Conservation (phyloP, 2,113 vertebrate species). For the Mesembrinibis cayennensis region DNA sequence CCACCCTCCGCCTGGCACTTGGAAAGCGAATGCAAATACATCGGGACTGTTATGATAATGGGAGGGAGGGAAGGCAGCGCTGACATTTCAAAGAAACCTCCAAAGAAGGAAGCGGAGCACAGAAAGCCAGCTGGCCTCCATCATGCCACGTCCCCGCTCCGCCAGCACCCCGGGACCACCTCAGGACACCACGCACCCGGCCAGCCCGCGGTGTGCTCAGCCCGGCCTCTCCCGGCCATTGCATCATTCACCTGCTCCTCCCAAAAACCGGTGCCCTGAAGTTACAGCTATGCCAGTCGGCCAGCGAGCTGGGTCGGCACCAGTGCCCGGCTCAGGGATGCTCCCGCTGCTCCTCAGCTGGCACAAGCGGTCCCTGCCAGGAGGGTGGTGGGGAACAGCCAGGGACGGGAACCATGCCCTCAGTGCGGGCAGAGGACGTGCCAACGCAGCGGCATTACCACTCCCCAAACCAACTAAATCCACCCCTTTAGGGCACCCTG, state of each 20-base stretch:
- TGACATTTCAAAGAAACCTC: constrained; percentile 25
- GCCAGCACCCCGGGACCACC: background rate
- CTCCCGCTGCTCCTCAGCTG: rapidly evolving
- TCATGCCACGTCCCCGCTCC: background rate
- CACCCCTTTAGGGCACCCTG: background rate
- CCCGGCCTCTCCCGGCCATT: background rate
- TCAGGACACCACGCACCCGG: background rate
- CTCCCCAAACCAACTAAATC: background rate
- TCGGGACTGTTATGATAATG: background rate
- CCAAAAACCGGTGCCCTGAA: background rate
- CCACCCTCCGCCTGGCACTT: background rate
- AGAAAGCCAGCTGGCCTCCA: background rate
- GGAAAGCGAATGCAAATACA: background rate
- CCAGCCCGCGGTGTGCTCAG: background rate
- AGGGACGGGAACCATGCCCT: background rate
- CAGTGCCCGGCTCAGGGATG: background rate
- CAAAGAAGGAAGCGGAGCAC: constrained; percentile 56
- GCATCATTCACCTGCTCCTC: background rate
- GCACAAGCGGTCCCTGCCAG: background rate
- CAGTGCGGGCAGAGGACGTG: background rate
- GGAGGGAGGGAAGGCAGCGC: background rate
- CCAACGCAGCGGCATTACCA: rapidly evolving
- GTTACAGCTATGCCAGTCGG: background rate
- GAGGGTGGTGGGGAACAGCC: background rate
- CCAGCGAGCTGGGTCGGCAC: background rate